A percentile compares a stretch with the other conserved stretches of the same genome.
These are phyloP conservation scores for Cygnus atratus DNA, from an alignment of 2,113 vertebrate species.

Conservation along the genomic window DNA sequence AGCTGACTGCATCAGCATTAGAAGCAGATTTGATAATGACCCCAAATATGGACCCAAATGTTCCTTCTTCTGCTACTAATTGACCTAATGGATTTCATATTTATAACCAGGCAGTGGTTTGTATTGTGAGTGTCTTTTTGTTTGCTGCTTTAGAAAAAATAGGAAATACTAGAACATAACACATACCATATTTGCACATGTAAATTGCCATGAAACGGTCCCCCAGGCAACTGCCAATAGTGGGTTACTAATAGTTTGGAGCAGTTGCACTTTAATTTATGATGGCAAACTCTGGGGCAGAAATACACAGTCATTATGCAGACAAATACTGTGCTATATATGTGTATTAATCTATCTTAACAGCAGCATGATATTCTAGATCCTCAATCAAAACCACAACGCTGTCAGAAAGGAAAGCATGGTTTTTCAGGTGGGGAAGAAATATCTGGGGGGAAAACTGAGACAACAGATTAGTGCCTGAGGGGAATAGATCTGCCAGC, in stretches of 20 bases:
- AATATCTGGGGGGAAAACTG: neutral
- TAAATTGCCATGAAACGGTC: neutral
- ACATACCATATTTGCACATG: slow-evolving; percentile 41
- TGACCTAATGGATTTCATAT: slow-evolving; percentile 26
- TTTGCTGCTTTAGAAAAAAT: slow-evolving; percentile 31
- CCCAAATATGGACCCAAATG: neutral
- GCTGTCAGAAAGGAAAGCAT: neutral
- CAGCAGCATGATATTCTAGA: neutral
- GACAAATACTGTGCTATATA: neutral
- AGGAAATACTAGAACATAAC: neutral
- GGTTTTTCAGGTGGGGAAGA: neutral
- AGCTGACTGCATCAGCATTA: neutral
- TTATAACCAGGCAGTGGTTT: slow-evolving; percentile 33
- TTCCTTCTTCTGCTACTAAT: neutral
- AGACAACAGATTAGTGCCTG: neutral
- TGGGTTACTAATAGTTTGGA: neutral
- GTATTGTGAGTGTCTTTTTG: slow-evolving; percentile 12
- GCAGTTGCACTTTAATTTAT: slow-evolving; percentile 14
- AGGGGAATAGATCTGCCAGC: neutral
- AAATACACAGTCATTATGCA: neutral
- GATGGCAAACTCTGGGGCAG: neutral
- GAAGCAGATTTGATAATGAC: neutral
- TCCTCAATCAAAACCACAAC: neutral
- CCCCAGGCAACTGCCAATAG: neutral
- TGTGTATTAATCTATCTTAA: neutral